Conservation (phyloP, 1,140 invertebrate genomes). For the Drosophila varians region DNA sequence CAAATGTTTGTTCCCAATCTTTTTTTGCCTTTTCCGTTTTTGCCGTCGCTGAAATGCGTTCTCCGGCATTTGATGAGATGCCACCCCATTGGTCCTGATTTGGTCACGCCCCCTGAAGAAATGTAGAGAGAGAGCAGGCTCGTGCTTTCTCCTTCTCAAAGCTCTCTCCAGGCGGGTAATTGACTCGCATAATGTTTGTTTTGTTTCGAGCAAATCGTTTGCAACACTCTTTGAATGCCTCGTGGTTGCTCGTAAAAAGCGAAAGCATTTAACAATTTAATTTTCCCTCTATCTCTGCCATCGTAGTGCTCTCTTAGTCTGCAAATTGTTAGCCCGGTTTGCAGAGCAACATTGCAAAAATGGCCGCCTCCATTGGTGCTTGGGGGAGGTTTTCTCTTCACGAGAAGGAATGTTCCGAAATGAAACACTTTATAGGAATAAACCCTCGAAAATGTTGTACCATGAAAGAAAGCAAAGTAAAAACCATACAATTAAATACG, state of each 20-base stretch:
- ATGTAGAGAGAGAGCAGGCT: conserved; percentile 7
- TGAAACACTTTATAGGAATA: conserved; percentile 30
- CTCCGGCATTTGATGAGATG: conserved; percentile 24
- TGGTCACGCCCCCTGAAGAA: conserved; percentile 55
- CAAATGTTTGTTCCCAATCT: conserved; percentile 59
- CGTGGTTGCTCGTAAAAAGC: conserved; percentile 76
- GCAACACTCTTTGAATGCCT: conserved; percentile 82
- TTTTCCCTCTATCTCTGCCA: conserved; percentile 52
- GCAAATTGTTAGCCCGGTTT: conserved; percentile 53
- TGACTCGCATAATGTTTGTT: conserved; percentile 67
- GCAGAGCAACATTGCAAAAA: conserved; percentile 64
- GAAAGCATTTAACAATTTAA: conserved; percentile 82
- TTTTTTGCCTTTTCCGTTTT: conserved; percentile 25
- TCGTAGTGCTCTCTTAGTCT: conserved; percentile 45
- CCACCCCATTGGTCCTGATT: conserved; percentile 53
- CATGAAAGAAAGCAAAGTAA: background rate
- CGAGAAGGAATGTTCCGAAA: conserved; percentile 41
- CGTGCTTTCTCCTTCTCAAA: conserved; percentile 17
- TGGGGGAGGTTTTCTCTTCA: conserved; percentile 50
- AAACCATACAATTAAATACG: no score
- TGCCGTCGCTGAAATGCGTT: conserved; percentile 46
- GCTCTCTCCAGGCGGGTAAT: conserved; percentile 53
- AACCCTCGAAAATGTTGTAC: background rate
- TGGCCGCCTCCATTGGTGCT: conserved; percentile 59
- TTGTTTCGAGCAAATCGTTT: conserved; percentile 80